Percentiles rank a stretch among this genome's conserved stretches.
Evolutionary conservation across 1,140 invertebrate genomes (phyloP).

Genomic region (Zaprionus gabonicus): DNA sequence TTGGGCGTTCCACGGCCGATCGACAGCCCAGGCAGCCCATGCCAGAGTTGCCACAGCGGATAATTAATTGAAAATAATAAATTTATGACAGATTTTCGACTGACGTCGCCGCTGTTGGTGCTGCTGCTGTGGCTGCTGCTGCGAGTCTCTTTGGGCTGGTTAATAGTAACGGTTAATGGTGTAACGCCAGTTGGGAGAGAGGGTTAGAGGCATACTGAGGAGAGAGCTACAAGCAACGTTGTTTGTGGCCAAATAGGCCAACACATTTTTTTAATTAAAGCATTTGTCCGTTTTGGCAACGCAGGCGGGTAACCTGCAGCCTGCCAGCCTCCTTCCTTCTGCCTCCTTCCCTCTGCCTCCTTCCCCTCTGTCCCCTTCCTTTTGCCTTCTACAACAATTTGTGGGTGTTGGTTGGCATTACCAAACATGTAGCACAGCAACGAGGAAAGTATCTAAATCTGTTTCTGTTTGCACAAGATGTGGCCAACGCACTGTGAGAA

Average conservation of each 20-base stretch:
- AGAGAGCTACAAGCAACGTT: constrained; percentile 1
- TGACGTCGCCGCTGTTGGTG: constrained; percentile 46
- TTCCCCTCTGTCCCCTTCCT: background rate
- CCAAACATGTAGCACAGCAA: constrained; percentile 37
- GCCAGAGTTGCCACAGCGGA: constrained; percentile 38
- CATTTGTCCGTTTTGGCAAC: constrained; percentile 60
- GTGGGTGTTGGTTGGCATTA: constrained; percentile 67
- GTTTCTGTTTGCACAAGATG: background rate
- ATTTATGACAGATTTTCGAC: constrained; percentile 80
- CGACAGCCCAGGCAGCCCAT: constrained; percentile 28
- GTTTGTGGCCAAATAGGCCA: constrained; percentile 60
- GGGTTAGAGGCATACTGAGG: constrained; percentile 14
- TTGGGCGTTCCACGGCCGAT: constrained; percentile 56
- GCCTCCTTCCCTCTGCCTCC: background rate
- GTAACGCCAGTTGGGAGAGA: constrained; percentile 50
- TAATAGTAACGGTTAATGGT: constrained; percentile 74
- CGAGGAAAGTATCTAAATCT: constrained; percentile 5
- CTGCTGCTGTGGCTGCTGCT: constrained; percentile 1
- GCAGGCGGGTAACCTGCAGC: constrained; percentile 14
- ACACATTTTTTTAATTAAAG: constrained; percentile 79
- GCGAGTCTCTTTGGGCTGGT: constrained; percentile 48
- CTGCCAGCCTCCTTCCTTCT: background rate
- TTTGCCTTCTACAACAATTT: constrained; percentile 36
- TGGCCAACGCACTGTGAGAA: constrained; percentile 41
- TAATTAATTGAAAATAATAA: constrained; percentile 83